phyloP scores from a whole-genome alignment of 2,888 invertebrate genomes.

The Zaprionus lineosus region DNA sequence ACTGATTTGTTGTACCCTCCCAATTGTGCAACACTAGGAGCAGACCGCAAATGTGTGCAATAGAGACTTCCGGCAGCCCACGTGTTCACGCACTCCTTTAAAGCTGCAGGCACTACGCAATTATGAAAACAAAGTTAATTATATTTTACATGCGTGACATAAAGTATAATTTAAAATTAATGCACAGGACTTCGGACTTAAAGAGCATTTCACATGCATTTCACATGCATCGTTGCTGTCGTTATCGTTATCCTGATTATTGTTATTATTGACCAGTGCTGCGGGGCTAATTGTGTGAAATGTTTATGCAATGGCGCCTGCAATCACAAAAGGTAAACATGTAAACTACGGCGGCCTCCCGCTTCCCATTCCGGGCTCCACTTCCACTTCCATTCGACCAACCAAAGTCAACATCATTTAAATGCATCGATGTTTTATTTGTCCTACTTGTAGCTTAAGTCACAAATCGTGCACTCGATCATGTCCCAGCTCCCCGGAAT shows the following conservation, averaged over 20 bases:
- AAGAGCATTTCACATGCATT: conserved; percentile 42
- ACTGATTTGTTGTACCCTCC: no score
- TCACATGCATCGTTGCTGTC: conserved; percentile 27
- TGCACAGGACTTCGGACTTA: conserved; percentile 28
- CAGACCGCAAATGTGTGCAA: conserved; percentile 3
- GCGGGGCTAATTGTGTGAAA: conserved; percentile 70
- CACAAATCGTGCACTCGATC: no score
- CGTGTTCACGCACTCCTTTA: no score
- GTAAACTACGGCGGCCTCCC: background rate
- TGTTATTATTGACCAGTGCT: conserved; percentile 28
- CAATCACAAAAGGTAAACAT: conserved; percentile 56
- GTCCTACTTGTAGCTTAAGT: conserved; percentile 7
- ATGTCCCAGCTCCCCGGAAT: no score
- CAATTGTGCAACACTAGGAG: no score
- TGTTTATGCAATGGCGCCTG: conserved; percentile 63
- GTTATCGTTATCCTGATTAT: conserved; percentile 18
- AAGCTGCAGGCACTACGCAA: conserved; percentile 10
- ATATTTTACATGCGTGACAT: conserved; percentile 22
- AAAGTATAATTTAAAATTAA: conserved; percentile 61
- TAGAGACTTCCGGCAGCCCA: no score
- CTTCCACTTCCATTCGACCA: conserved; percentile 14
- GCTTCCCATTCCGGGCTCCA: no score
- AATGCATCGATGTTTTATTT: conserved; percentile 27
- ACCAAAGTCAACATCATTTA: conserved; percentile 60
- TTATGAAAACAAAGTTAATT: conserved; percentile 21